These are phyloP conservation scores for Cataglyphis albicans DNA, from an alignment of 2,888 invertebrate genomes.

Conservation along the genomic window DNA sequence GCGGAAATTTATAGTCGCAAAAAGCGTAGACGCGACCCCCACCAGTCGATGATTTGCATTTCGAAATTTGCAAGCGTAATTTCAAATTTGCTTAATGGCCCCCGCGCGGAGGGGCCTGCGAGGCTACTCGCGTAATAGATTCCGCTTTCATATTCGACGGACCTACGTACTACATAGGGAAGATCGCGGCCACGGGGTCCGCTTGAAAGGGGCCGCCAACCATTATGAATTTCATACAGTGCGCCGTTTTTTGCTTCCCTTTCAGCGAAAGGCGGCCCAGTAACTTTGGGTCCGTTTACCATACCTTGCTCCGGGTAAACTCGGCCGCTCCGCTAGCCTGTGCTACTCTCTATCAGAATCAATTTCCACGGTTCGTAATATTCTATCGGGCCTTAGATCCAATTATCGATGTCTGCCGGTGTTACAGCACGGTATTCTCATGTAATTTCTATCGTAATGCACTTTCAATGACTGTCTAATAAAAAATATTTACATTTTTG, in stretches of 20 bases:
- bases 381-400: constrained; percentile 46
- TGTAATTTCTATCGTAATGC: constrained; percentile 27
- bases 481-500: neutral
- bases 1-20: constrained; percentile 83
- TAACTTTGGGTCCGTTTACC: constrained; percentile 68
- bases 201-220: constrained; percentile 75
- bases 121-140: constrained; percentile 76
- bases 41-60: constrained; percentile 80
- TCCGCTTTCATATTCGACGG: constrained; percentile 78
- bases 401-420: constrained; percentile 40
- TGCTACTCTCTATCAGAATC: constrained; percentile 65
- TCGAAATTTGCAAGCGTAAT: constrained; percentile 84
- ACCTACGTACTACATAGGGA: constrained; percentile 45
- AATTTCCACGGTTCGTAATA: constrained; percentile 61
- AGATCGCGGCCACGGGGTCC: constrained; percentile 52
- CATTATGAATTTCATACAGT: constrained; percentile 80
- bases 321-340: constrained; percentile 34
- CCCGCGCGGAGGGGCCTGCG: constrained; percentile 35
- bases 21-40: constrained; percentile 72
- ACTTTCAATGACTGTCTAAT: constrained; percentile 13
- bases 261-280: constrained; percentile 55
- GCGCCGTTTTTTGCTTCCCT: constrained; percentile 65
- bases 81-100: constrained; percentile 80
- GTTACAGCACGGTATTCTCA: constrained; percentile 21
- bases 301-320: constrained; percentile 64